Base-by-base conservation (phyloP, 1,140 invertebrate species). In the Drosophila micromelanica region DNA sequence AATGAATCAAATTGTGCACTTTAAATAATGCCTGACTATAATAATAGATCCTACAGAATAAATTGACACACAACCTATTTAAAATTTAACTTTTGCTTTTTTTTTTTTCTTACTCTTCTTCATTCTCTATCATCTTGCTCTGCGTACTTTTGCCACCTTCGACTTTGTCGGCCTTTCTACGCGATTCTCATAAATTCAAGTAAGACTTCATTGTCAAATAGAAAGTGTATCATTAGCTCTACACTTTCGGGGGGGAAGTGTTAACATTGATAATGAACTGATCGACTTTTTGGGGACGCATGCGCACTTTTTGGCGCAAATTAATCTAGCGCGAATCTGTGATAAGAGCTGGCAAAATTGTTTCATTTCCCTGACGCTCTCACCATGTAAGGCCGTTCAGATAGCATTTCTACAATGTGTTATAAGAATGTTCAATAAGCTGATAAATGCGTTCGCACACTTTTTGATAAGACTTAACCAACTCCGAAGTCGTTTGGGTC, bases 331-430 rank as follows among this genome's bases (percentile, higher is more conserved):
- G 27, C 40, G 9, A 68, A 73, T 48, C 55, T 56, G n/a, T 37
- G 64, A 73, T 73, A 74, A 64, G 42, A 30, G 57, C 46, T 56
- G 62, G 40, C 32, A 52, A 61, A 68, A 59, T 63, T 42, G 52
- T 76, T 72, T 76, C 64, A 69, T 77, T 75, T 70, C 60, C 35
- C 40, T 55, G 55, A 57, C 48, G 68, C 52, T 54, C 43, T 61
- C 63, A 69, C 54, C 74, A 48, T 73, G 64, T 71, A 12, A 17
- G n/a, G n/a, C 15, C 35, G 8, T 27, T 37, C 17, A 52, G 82
- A 87, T 85, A 81, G 40, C 27, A 30, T 30, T 69, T 78, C 71
- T 23, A 35, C 45, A 65, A 85, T 85, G 61, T 74, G 27, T 52
- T 20, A 46, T 27, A 30, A 43, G 56, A 76, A 68, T 80, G 77